Evolutionary conservation across 2,113 vertebrate genomes (phyloP).

Genomic region (Callocephalon fimbriatum): DNA sequence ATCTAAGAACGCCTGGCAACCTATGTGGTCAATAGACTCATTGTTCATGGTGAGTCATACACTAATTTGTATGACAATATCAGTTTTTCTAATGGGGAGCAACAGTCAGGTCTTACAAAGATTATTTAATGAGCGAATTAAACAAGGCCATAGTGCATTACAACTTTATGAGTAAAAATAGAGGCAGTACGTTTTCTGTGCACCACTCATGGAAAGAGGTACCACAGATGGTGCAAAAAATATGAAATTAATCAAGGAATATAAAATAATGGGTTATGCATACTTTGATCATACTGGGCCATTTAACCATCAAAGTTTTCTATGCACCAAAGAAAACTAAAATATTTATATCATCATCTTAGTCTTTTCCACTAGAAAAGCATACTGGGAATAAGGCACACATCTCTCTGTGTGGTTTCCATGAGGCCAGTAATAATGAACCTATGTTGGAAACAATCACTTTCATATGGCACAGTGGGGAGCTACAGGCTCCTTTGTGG

Average conservation of each 20-base stretch:
- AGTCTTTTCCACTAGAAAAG: neutral
- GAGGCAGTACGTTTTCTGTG: neutral
- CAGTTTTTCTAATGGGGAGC: neutral
- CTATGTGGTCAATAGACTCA: neutral
- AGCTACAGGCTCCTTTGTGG: neutral
- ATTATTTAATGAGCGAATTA: neutral
- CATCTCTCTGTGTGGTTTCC: neutral
- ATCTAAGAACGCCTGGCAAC: neutral
- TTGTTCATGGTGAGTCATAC: neutral
- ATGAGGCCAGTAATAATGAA: neutral
- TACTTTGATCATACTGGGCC: neutral
- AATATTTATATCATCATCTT: neutral
- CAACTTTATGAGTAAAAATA: neutral
- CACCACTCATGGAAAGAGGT: neutral
- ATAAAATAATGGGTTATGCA: neutral
- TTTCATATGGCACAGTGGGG: neutral
- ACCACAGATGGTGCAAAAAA: neutral
- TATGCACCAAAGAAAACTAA: neutral
- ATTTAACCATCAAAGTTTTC: neutral
- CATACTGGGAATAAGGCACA: neutral
- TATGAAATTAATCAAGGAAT: neutral
- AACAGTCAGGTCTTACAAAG: neutral
- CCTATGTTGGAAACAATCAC: neutral
- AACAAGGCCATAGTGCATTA: neutral
- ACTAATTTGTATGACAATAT: neutral